Base-by-base conservation (phyloP, 1,140 invertebrate genomes). In the Gonatopus flavifemur region DNA sequence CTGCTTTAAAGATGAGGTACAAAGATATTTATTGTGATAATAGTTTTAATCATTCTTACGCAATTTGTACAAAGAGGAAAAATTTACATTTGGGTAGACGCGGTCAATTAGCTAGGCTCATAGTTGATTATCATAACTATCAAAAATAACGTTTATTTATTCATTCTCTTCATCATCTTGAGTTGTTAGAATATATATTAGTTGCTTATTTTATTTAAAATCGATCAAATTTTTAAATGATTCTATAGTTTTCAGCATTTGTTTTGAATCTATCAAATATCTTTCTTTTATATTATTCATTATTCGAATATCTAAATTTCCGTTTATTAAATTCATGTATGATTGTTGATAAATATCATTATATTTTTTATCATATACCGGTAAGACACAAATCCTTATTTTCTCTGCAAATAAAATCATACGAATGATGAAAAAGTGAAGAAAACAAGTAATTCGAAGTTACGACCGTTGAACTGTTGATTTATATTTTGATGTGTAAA, bases 1-100 rank as follows among this genome's bases (percentile, higher is more conserved):
- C 88, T 38, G 80, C 81, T 13, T 72, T 91, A 20, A 83, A 83
- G 64, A 70, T 87, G 16, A 74, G 72, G 52, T 85, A 85, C 64
- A 79, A 78, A 52, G 69, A 80, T 36, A 56, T 80, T 18, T 64
- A 69, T 46, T 80, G 77, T 24, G 47, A 46, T 18, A 57, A 55
- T 32, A 47, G 42, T 12, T 54, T 43, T 32, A 69, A 43, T 18
- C 53, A 47, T 35, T 57, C 59, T 10, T 64, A 66, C 47, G 56
- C 62, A 28, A 63, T 33, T 39, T 80, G 77, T 45, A 50, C 57
- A 37, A 60, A 56, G 36, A 55, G 64, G 24, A 71, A 62, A 49
- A 71, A 53, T 58, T 62, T 64, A 15, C 62, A 66, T 37, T 69
- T 80, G 19, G 78, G 77, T 28, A 65, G 74, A 46, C 70, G 76